Percentiles rank a stretch among this genome's conserved stretches.
Conservation (phyloP, 2,797 vertebrate genomes). For the Pseudochirops cupreus region DNA sequence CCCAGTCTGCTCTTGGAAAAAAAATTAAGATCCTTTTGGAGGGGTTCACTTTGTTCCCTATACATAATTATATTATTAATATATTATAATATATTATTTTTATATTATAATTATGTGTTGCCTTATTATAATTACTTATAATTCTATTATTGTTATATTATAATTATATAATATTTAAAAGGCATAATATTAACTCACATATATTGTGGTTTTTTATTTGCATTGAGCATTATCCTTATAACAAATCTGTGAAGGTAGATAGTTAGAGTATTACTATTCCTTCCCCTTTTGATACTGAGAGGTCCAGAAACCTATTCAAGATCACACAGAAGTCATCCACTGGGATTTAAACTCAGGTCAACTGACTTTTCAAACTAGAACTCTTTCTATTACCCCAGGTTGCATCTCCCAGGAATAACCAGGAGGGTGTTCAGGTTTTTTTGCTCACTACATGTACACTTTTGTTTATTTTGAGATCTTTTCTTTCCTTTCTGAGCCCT, state of each 20-base stretch:
- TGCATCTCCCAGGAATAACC: not conserved
- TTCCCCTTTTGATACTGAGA: not conserved
- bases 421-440: not conserved
- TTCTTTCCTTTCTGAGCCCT: constrained; percentile 17
- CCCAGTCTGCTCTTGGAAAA: not conserved
- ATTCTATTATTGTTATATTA: no score
- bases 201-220: not conserved
- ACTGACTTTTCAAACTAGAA: not conserved
- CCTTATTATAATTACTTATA: no score
- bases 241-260: not conserved
- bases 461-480: constrained; percentile 37
- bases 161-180: not conserved
- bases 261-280: not conserved
- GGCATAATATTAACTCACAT: not conserved
- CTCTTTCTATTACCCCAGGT: not conserved
- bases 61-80: not conserved
- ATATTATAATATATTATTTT: no score
- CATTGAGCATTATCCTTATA: not conserved
- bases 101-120: no score
- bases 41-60: not conserved
- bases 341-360: not conserved
- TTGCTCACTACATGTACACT: not conserved
- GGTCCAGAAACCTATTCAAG: not conserved
- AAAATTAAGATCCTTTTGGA: not conserved
- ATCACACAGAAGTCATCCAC: not conserved